These are phyloP conservation scores for Wasmannia auropunctata DNA, from an alignment of 1,140 invertebrate species.

Conservation along the genomic window DNA sequence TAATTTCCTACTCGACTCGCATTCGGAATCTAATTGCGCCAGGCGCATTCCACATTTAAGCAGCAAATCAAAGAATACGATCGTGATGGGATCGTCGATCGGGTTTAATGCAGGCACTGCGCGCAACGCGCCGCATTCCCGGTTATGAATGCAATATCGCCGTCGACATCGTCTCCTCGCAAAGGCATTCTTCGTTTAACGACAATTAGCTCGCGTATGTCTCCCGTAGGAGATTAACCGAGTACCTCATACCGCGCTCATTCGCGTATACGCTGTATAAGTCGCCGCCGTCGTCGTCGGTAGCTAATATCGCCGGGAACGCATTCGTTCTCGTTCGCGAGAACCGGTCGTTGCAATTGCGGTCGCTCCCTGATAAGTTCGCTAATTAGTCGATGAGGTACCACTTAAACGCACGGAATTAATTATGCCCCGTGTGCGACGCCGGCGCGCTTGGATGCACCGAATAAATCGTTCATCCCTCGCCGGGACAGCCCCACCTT, in stretches of 20 bases:
- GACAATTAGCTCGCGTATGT: constrained; percentile 53
- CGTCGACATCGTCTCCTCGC: constrained; percentile 19
- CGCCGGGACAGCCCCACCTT: background rate
- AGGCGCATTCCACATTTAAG: constrained; percentile 40
- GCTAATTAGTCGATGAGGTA: constrained; percentile 68
- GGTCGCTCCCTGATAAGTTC: constrained; percentile 42
- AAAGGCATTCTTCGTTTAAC: constrained; percentile 47
- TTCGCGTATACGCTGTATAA: background rate
- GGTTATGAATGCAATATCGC: constrained; percentile 50
- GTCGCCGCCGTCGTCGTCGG: background rate
- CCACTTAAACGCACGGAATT: constrained; percentile 46
- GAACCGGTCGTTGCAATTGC: constrained; percentile 26
- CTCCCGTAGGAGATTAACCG: constrained; percentile 45
- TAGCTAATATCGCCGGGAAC: constrained; percentile 41
- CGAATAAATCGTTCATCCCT: constrained; percentile 37
- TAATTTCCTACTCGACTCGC: background rate
- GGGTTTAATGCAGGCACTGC: constrained; percentile 29
- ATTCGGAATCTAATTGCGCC: constrained; percentile 45
- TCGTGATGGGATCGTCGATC: constrained; percentile 13
- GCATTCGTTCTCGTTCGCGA: constrained; percentile 24
- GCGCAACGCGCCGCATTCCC: constrained; percentile 35
- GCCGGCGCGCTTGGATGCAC: background rate
- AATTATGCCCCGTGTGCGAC: constrained; percentile 41
- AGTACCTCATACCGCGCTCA: background rate
- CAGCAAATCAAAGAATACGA: constrained; percentile 51